These are phyloP conservation scores for Pyrgilauda ruficollis DNA, from an alignment of 2,113 vertebrate species.

Conservation along the genomic window DNA sequence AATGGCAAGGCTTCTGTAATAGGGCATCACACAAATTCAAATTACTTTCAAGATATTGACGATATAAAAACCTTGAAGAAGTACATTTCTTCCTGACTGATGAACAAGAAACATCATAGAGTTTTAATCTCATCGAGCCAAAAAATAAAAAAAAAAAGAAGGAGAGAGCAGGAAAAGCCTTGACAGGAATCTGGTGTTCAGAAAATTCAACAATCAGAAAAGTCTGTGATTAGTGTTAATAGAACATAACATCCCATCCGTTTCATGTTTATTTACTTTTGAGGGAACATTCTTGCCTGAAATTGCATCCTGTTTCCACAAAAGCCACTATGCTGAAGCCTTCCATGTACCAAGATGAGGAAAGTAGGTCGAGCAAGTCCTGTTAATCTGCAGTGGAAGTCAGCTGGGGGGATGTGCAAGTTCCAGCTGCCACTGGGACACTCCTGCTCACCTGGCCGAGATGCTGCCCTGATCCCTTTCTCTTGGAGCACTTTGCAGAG, in stretches of 20 bases:
- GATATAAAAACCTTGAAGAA: neutral
- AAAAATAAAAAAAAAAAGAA: neutral
- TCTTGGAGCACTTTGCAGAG: neutral
- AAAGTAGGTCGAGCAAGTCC: neutral
- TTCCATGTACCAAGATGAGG: neutral
- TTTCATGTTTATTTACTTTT: constrained; percentile 52
- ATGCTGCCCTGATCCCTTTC: neutral
- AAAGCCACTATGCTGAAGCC: neutral
- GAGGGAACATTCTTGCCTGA: constrained; percentile 52
- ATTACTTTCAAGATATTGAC: neutral
- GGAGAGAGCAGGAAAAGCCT: neutral
- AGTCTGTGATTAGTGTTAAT: neutral
- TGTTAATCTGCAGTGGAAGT: neutral
- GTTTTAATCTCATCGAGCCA: neutral
- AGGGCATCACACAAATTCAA: neutral
- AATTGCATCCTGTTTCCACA: constrained; percentile 41
- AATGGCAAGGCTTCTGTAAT: fast-evolving
- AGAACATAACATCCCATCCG: constrained; percentile 49
- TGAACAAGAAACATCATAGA: neutral
- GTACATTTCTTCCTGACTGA: neutral
- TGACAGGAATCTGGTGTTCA: neutral
- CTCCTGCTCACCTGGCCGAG: neutral
- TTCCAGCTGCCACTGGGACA: neutral
- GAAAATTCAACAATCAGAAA: neutral
- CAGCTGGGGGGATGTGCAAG: neutral